Conservation (phyloP, 1,140 invertebrate species). For the Sogatella furcifera region DNA sequence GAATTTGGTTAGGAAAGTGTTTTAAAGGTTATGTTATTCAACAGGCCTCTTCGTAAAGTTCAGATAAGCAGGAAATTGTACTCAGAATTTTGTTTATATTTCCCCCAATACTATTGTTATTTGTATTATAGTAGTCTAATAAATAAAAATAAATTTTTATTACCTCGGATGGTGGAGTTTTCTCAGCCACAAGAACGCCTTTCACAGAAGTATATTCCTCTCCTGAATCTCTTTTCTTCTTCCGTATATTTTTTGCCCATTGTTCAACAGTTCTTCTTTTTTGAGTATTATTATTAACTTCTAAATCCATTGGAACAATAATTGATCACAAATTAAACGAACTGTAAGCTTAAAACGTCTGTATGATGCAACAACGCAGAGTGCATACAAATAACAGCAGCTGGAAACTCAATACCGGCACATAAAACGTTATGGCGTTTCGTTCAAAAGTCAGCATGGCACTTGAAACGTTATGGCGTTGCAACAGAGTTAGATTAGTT, state of each 20-base stretch:
- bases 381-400: neutral
- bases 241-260: neutral
- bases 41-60: neutral
- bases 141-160: neutral
- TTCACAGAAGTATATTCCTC: neutral
- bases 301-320: neutral
- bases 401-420: neutral
- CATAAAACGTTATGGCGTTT: neutral
- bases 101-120: neutral
- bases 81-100: neutral
- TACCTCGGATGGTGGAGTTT: neutral
- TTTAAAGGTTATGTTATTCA: neutral
- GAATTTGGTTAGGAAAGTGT: neutral
- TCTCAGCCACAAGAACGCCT: neutral
- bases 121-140: neutral
- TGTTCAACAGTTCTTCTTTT: neutral
- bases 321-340: neutral
- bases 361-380: neutral
- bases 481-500: too few species aligned
- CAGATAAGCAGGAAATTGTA: neutral
- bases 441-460: neutral
- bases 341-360: neutral
- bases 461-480: too few species aligned
- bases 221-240: neutral
- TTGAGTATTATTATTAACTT: neutral